phyloP scores from a whole-genome alignment of 2,888 invertebrate genomes.

The Brachyptera risi region DNA sequence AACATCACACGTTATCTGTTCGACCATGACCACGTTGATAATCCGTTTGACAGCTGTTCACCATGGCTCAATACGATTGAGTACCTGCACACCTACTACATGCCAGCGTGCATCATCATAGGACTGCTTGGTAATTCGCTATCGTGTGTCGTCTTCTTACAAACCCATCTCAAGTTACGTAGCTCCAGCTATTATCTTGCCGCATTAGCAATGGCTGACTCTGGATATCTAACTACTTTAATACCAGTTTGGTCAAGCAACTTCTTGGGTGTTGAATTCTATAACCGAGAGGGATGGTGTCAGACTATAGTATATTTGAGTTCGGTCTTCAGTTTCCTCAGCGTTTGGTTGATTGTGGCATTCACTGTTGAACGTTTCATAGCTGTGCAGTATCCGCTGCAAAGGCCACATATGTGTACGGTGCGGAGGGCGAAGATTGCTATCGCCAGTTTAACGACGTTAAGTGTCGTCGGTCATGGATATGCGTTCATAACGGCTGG shows the following conservation, averaged over 20 bases:
- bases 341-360: conserved; percentile 65
- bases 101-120: conserved; percentile 54
- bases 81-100: conserved; percentile 53
- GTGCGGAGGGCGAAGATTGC: conserved; percentile 55
- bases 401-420: conserved; percentile 57
- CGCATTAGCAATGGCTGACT: conserved; percentile 57
- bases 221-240: conserved; percentile 54
- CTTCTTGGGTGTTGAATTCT: conserved; percentile 45
- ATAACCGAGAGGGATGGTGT: conserved; percentile 55
- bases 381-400: conserved; percentile 59
- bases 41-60: conserved; percentile 28
- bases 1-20: no score
- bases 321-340: conserved; percentile 57
- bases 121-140: conserved; percentile 58
- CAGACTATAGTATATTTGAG: conserved; percentile 51
- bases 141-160: conserved; percentile 57
- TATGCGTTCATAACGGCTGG: conserved; percentile 48
- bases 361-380: conserved; percentile 67
- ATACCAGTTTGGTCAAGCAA: conserved; percentile 53
- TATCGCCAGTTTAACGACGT: conserved; percentile 45
- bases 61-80: conserved; percentile 43
- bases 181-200: conserved; percentile 62
- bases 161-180: conserved; percentile 55
- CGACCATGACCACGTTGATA: background rate
- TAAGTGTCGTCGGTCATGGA: conserved; percentile 46